Evolutionary conservation across 2,797 vertebrate genomes (phyloP).

Genomic region (Anas acuta): DNA sequence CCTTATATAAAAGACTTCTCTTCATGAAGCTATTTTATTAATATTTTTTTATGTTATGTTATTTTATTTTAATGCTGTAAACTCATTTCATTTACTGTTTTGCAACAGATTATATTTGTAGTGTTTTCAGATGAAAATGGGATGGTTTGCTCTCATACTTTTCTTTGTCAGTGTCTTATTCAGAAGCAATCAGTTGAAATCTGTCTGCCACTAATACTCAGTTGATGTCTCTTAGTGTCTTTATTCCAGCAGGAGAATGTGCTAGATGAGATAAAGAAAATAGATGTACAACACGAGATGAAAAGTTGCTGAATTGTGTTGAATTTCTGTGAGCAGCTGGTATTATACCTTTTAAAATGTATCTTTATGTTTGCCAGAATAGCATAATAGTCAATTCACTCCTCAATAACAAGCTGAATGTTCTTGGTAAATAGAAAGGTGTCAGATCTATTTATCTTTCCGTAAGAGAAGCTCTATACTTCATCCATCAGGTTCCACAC

Average conservation of each 20-base stretch:
- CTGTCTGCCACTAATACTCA: constrained; percentile 50
- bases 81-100: neutral
- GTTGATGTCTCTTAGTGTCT: constrained; percentile 22
- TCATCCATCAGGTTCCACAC: neutral
- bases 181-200: constrained; percentile 51
- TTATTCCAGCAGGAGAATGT: constrained; percentile 36
- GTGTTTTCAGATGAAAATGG: constrained; percentile 14
- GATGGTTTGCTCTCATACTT: constrained; percentile 5
- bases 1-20: neutral
- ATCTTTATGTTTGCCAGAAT: constrained; percentile 19
- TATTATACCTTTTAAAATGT: constrained; percentile 31
- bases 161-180: constrained; percentile 20
- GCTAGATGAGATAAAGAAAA: constrained; percentile 27
- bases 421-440: constrained; percentile 25
- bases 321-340: constrained; percentile 39
- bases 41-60: too few relatives aligned
- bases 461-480: neutral
- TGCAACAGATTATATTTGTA: neutral
- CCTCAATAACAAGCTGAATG: neutral
- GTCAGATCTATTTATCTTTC: neutral
- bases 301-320: constrained; percentile 2
- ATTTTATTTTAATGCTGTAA: neutral
- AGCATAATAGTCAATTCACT: neutral
- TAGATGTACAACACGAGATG: constrained; percentile 45
- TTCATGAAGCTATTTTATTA: neutral